Evolutionary conservation across 2,888 invertebrate genomes (phyloP).

Genomic region (Sminthurinus aureus): DNA sequence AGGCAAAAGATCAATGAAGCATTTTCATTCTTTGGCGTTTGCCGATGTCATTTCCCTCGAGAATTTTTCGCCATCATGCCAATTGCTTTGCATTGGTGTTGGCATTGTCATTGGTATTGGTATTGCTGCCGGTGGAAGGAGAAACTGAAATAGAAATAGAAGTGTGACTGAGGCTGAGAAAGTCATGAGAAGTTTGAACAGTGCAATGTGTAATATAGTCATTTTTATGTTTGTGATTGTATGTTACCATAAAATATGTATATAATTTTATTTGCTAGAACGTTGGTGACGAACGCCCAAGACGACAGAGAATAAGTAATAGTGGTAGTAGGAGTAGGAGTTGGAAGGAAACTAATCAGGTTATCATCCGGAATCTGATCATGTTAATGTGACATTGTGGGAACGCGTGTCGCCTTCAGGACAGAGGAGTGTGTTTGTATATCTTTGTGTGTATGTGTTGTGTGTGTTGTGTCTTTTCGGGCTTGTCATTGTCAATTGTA

Average conservation of each 20-base stretch:
- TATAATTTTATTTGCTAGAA: not conserved
- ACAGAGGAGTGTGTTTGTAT: no score
- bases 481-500: not conserved
- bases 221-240: not conserved
- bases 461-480: no score
- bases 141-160: no score
- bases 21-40: constrained; percentile 36
- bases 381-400: constrained; percentile 43
- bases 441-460: no score
- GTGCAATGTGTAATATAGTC: not conserved
- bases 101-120: no score
- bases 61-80: constrained; percentile 55
- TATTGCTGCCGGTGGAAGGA: no score
- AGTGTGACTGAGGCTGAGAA: no score
- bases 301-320: constrained; percentile 15
- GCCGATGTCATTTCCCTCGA: constrained; percentile 57
- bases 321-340: not conserved
- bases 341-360: constrained; percentile 47
- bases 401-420: constrained; percentile 24
- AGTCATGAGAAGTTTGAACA: no score
- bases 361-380: constrained; percentile 46
- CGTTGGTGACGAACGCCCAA: not conserved
- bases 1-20: constrained; percentile 53
- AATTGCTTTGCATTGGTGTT: constrained; percentile 41
- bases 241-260: not conserved